These are phyloP conservation scores for Pyrochroa serraticornis DNA, from an alignment of 2,888 invertebrate genomes.

Conservation along the genomic window DNA sequence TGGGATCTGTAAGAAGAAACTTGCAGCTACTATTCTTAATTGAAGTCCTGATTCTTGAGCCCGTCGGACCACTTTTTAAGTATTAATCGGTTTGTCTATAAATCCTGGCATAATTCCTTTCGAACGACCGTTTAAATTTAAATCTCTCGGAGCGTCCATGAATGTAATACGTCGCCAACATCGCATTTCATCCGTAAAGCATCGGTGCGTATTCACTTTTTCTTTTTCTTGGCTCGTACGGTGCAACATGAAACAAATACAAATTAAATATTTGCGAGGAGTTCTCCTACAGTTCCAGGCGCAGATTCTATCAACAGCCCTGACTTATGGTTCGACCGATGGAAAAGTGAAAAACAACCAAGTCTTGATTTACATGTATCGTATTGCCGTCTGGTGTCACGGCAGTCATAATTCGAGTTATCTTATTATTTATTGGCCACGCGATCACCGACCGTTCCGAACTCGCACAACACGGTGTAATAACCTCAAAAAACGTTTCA, in stretches of 20 bases:
- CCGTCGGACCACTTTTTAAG: too few relatives aligned
- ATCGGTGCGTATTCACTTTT: conserved; percentile 8
- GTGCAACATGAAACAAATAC: conserved; percentile 34
- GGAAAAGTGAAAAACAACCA: conserved; percentile 32
- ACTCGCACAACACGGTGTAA: not conserved
- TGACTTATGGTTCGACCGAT: conserved; percentile 39
- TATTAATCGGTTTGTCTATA: not conserved
- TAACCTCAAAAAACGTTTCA: not conserved
- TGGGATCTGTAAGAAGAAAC: too few relatives aligned
- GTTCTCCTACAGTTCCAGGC: conserved; percentile 16
- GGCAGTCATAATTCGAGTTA: conserved; percentile 55
- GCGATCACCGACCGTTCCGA: conserved; percentile 32
- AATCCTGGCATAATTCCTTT: conserved; percentile 17
- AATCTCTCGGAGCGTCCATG: conserved; percentile 13
- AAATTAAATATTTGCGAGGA: conserved; percentile 26
- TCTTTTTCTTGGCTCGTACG: conserved; percentile 10
- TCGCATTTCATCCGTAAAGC: conserved; percentile 10
- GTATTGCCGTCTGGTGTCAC: conserved; percentile 51
- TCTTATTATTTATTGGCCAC: conserved; percentile 52
- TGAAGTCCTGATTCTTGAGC: too few relatives aligned
- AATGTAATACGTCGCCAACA: conserved; percentile 16
- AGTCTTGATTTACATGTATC: conserved; percentile 53
- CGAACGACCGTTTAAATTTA: conserved; percentile 22
- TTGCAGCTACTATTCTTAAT: too few relatives aligned
- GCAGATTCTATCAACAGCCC: conserved; percentile 45